Percentiles rank a stretch among this genome's conserved stretches.
phyloP scores from a whole-genome alignment of 2,113 vertebrate genomes.

The Erythrolamprus reginae region DNA sequence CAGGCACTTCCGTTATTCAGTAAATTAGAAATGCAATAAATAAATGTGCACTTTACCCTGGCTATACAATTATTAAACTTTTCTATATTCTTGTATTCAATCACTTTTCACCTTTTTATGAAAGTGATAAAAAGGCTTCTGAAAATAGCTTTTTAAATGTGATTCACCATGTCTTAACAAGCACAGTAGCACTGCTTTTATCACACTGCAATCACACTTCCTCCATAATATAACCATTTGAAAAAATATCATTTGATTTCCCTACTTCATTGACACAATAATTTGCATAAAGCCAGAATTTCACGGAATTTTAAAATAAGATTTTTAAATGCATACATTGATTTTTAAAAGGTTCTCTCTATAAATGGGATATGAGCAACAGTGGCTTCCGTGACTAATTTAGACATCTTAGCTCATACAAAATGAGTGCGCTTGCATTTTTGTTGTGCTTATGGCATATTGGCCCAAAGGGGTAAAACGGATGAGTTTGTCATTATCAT shows the following conservation, averaged over 20 bases:
- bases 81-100: neutral
- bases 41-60: neutral
- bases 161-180: constrained; percentile 1
- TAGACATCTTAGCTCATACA: neutral
- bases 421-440: neutral
- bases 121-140: neutral
- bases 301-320: neutral
- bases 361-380: neutral
- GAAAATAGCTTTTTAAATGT: neutral
- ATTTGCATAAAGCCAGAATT: neutral
- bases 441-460: neutral
- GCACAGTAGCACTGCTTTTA: neutral
- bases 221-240: constrained; percentile 24
- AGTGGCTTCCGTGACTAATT: neutral
- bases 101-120: neutral
- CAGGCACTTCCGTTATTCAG: neutral
- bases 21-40: neutral
- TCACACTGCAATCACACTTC: constrained; percentile 25
- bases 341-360: neutral
- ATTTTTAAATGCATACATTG: neutral
- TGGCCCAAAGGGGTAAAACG: neutral
- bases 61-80: neutral
- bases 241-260: neutral
- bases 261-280: constrained; percentile 9
- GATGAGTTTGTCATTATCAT: neutral